Base-by-base conservation (phyloP, 92 coral and sea anemone genomes). In the Micromussa lordhowensis region DNA sequence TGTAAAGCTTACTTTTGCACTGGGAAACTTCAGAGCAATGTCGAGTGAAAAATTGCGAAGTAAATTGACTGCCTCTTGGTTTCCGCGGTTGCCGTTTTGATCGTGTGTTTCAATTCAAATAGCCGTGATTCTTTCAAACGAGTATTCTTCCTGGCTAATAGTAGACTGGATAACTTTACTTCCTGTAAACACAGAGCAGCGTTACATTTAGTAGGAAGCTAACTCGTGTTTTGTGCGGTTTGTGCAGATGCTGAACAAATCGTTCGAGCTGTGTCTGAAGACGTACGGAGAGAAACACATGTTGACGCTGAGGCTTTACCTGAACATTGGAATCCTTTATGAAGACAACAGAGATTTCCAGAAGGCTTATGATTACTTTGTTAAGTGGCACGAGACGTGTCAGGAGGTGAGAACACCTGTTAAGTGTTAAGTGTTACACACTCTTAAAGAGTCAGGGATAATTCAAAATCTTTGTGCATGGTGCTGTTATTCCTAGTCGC, bases 241-340 rank as follows among this genome's bases (percentile, higher is more conserved):
- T 71, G 66, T 81, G 68, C 82, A 97, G 99, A 97, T 97, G 99
- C 91, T 97, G 36, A 94, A 91, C 90, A 88, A 90, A 58, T 85
- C 99, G 19, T 92, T 87, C 53, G 99, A 97, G 57, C 81, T 97
- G 89, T 96, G 98, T 70, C 93, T 92, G 54, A 97, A 97, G 87
- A 96, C 99, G 38, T 97, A 97, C 77, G 99, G 99, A 1, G 98
- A 94, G 87, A 97, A 97, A 69, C 99, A 97, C 91, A 97, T 97
- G 99, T 83, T 97, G 81, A 94, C 93, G 89, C 82, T 97, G 71
- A 92, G 99, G 53, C 89, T 97, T 71, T 97, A 96, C 63, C 87
- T 97, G 32, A 97, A 97, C 76, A 97, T 95, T 86, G 99, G 99
- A 15, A 97, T 97, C 80, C 90, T 97, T 72, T 96, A 97, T 87